A percentile compares a stretch with the other conserved stretches of the same genome.
These are phyloP conservation scores for Eulithis testata DNA, from an alignment of 2,888 invertebrate genomes.

Conservation along the genomic window DNA sequence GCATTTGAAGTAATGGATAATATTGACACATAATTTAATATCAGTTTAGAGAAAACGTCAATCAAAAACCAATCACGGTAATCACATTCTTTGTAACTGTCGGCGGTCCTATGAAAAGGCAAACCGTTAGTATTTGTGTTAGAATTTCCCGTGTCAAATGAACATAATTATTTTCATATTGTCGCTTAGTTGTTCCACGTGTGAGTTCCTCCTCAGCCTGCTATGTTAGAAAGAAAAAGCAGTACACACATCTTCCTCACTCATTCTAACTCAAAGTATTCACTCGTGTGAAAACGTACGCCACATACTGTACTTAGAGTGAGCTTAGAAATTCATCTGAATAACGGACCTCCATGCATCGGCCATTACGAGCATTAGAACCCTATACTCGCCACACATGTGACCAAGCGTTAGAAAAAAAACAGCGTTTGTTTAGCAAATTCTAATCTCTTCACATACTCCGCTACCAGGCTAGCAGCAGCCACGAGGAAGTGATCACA, in stretches of 20 bases:
- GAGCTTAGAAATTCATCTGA: slow-evolving; percentile 53
- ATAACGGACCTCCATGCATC: slow-evolving; percentile 41
- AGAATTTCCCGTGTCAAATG: slow-evolving; percentile 38
- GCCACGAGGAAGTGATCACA: slow-evolving; percentile 64
- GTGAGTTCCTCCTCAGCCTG: slow-evolving; percentile 48
- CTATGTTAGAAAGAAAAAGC: slow-evolving; percentile 45
- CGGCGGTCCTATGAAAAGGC: slow-evolving; percentile 10
- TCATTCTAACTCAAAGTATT: slow-evolving; percentile 47
- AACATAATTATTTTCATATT: slow-evolving; percentile 44
- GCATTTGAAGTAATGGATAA: no score
- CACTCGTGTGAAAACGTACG: slow-evolving; percentile 53
- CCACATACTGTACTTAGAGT: slow-evolving; percentile 43
- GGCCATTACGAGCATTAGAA: slow-evolving; percentile 41
- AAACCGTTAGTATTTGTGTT: slow-evolving; percentile 21
- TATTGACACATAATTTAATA: neutral
- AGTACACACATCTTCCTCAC: slow-evolving; percentile 37
- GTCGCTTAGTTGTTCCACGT: slow-evolving; percentile 43
- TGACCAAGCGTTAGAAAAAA: slow-evolving; percentile 75
- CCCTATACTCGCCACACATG: slow-evolving; percentile 47
- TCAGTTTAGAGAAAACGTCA: neutral
- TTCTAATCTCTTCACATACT: slow-evolving; percentile 85
- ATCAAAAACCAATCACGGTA: slow-evolving; percentile 12
- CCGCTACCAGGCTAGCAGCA: slow-evolving; percentile 75
- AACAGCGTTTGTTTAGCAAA: slow-evolving; percentile 80
- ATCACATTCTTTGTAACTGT: slow-evolving; percentile 24